Evolutionary conservation across 2,888 invertebrate species (phyloP), one percentile per base, ranked within the genome.

Genomic region (Scaptomyza cyrtandrae): DNA sequence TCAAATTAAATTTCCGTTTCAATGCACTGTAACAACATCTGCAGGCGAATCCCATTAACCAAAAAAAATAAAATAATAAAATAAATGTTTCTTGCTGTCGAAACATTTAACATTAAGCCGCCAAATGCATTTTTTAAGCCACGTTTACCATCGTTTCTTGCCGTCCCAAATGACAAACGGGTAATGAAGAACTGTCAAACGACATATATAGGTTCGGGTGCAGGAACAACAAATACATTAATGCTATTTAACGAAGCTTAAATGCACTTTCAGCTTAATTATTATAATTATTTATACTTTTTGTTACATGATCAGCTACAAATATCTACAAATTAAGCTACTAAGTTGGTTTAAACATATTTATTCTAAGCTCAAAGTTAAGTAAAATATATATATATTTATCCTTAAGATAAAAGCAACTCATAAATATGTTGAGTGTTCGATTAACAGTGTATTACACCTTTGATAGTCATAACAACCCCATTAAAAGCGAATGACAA

Each of bases 1-100:
- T 80, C 80, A 76, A 87, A 85, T 85, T 87, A 82, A 85, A 85
- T 85, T 85, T 85, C 86, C 86, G 87, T 75, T 80, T 69, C 76
- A 80, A 80, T 72, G 75, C 75, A 54, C 50, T 50, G 49, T 62
- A 74, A 54, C 71, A 41, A 54, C 71, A 57, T 62, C 56, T 73
- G 65, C 24, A 35, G 41, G n/a, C 37, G 44, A 10, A 35, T 37
- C 2, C 63, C 69, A 67, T 77, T 72, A 78, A 75, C 63, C 72
- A 78, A 19, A 31, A 33, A 6, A 24, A 24, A 24, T 2, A 24
- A 3, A 24, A 24, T n/a, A n/a, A 35, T 3, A 4, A 11, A 35
- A 13, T 1, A n/a, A n/a, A n/a, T 41, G 71, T 64, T 27, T 49
- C 35, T 39, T 6, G 44, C 24, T 24, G 13, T 45, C 39, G 27